Evolutionary conservation across 2,888 invertebrate species (phyloP), one percentile per base, ranked within the genome.

Genomic region (Nomada hirtipes): DNA sequence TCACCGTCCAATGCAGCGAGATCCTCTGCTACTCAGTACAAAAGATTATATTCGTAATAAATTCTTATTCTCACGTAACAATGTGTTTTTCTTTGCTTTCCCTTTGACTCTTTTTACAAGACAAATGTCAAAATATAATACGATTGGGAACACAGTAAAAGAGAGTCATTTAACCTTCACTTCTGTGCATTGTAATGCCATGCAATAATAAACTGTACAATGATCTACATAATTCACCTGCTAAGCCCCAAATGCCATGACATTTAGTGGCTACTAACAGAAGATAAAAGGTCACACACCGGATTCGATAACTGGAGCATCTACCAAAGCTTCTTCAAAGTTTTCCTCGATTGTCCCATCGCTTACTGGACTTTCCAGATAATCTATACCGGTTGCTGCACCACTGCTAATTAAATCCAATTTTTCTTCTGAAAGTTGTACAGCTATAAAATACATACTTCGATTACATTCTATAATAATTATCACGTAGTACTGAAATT

Each of bases 331-430:
- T 92, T 97, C 97, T 93, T 98, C 98, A 94, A 98, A 98, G 93
- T 98, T 98, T 91, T 98, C 98, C 91, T 98, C 98, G 82, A 97
- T 97, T 2, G 97, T 97, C 71, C 98, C 98, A 94, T 98, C 98
- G 79, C 97, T 97, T 67, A 97, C 96, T 7, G 97, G 97, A 72
- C 96, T 96, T 89, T 96, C 96, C 89, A 96, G 89, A 90, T 95
- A 95, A 88, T 95, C 95, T 74, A 93, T 91, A 11, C 94, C 94
- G 29, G 92, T 91, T 70, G 92, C 93, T 2, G 90, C 88, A 15
- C 89, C 91, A 64, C 91, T 91, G 83, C 89, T 90, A 77, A 91
- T 91, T 79, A 93, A 88, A 85, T 94, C 94, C 79, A 94, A 86
- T 84, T 94, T 94, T 84, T 93, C 94, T 86, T 94, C 93, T 82